Base-by-base conservation (phyloP, 1,140 invertebrate genomes). In the Oreohelix idahoensis region DNA sequence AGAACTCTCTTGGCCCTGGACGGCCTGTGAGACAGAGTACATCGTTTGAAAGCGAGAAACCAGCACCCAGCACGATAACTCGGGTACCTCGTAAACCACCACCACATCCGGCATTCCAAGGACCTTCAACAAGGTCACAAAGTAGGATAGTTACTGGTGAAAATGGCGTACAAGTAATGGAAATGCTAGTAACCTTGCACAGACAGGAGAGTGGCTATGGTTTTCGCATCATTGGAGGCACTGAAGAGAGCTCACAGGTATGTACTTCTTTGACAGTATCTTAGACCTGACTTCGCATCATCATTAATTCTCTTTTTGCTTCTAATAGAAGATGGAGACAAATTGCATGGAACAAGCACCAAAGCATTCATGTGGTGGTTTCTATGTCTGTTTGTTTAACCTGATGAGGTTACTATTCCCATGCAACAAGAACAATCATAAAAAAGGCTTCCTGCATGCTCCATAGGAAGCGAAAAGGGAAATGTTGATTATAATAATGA, bases 221-320 rank as follows among this genome's bases (percentile, higher is more conserved):
- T 13, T 99, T 99, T 94, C 94, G 98, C 86, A 98, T 99, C 90
- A 97, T 99, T 49, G 98, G 98, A 29, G 98, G 98, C 42, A 98
- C 97, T 0, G 98, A 99, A 93, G 98, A 99, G 94, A 96, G 97
- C 85, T 97, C 97, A 85, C 96, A 98, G 93, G 97, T 96, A 94
- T 89, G 42, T 45, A n/a, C n/a, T n/a, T n/a, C n/a, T n/a, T n/a
- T n/a, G n/a, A n/a, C n/a, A n/a, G n/a, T n/a, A n/a, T n/a, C n/a
- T n/a, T n/a, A n/a, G n/a, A n/a, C n/a, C n/a, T n/a, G n/a, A n/a
- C n/a, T n/a, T n/a, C n/a, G n/a, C n/a, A n/a, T n/a, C n/a, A n/a
- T n/a, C n/a, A n/a, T n/a, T n/a, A n/a, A n/a, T n/a, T n/a, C n/a
- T n/a, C n/a, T n/a, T n/a, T n/a, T n/a, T n/a, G n/a, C n/a, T n/a